A percentile compares a stretch with the other conserved stretches of the same genome.
These are phyloP conservation scores for Drosophila burlai DNA, from an alignment of 1,140 invertebrate genomes.

Conservation along the genomic window DNA sequence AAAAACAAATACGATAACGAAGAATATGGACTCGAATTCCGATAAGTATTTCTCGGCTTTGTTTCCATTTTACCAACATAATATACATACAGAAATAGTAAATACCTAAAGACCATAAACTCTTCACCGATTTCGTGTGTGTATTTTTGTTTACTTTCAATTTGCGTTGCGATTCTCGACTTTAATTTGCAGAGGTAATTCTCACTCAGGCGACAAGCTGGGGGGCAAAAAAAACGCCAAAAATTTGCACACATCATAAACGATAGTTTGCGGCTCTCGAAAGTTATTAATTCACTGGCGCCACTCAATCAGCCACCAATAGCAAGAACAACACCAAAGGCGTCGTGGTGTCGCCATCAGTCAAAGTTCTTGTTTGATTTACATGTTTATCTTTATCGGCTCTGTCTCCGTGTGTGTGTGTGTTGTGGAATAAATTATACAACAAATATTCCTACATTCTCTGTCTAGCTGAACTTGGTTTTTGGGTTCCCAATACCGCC, in stretches of 20 bases:
- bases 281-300: slow-evolving; percentile 70
- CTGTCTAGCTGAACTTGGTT: slow-evolving; percentile 17
- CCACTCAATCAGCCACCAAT: slow-evolving; percentile 68
- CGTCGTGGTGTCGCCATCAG: slow-evolving; percentile 75
- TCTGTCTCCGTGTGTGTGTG: slow-evolving; percentile 24
- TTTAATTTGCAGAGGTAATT: slow-evolving; percentile 44
- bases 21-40: neutral
- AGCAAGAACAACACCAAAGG: slow-evolving; percentile 43
- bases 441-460: slow-evolving; percentile 48
- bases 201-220: slow-evolving; percentile 33
- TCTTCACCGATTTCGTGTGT: slow-evolving; percentile 16
- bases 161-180: slow-evolving; percentile 32
- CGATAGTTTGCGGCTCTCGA: slow-evolving; percentile 45
- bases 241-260: slow-evolving; percentile 70
- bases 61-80: slow-evolving; percentile 5
- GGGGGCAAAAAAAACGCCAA: slow-evolving; percentile 8
- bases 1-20: neutral
- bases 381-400: slow-evolving; percentile 71
- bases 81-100: neutral
- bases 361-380: slow-evolving; percentile 82
- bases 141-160: slow-evolving; percentile 49
- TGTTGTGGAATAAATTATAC: slow-evolving; percentile 70
- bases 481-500: slow-evolving; percentile 23
- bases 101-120: slow-evolving; percentile 13
- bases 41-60: neutral